A percentile compares a stretch with the other conserved stretches of the same genome.
These are phyloP conservation scores for Nannoperca australis DNA, from an alignment of 2,797 vertebrate species.

Conservation along the genomic window DNA sequence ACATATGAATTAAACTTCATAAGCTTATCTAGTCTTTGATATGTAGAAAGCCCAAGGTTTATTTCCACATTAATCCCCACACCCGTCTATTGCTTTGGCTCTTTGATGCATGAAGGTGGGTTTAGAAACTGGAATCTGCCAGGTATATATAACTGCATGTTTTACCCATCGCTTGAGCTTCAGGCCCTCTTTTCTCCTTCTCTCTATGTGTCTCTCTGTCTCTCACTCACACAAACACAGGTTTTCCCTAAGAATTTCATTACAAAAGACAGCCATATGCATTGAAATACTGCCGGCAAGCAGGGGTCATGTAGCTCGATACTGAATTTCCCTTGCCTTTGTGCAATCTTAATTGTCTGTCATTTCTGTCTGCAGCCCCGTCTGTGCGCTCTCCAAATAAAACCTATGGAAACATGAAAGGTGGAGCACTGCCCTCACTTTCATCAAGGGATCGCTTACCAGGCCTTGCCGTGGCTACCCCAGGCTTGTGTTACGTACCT, in stretches of 20 bases:
- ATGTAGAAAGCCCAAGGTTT: conserved; percentile 88
- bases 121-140: conserved; percentile 84
- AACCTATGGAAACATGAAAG: conserved; percentile 92
- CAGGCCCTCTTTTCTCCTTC: conserved; percentile 75
- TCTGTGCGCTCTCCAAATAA: conserved; percentile 86
- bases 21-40: conserved; percentile 89
- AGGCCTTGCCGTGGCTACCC: conserved; percentile 82
- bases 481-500: conserved; percentile 87
- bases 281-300: conserved; percentile 85
- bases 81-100: conserved; percentile 81
- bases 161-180: conserved; percentile 84
- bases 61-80: conserved; percentile 88
- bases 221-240: conserved; percentile 65
- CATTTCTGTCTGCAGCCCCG: conserved; percentile 85
- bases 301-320: conserved; percentile 86
- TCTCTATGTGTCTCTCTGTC: conserved; percentile 51
- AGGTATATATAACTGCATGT: conserved; percentile 85
- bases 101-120: conserved; percentile 87
- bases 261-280: conserved; percentile 86
- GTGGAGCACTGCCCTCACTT: conserved; percentile 88
- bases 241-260: conserved; percentile 87
- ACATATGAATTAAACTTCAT: conserved; percentile 90
- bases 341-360: conserved; percentile 89
- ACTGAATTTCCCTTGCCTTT: conserved; percentile 87
- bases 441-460: conserved; percentile 89